Base-by-base conservation (phyloP, 2,888 invertebrate genomes). In the Diarsia dahlii region DNA sequence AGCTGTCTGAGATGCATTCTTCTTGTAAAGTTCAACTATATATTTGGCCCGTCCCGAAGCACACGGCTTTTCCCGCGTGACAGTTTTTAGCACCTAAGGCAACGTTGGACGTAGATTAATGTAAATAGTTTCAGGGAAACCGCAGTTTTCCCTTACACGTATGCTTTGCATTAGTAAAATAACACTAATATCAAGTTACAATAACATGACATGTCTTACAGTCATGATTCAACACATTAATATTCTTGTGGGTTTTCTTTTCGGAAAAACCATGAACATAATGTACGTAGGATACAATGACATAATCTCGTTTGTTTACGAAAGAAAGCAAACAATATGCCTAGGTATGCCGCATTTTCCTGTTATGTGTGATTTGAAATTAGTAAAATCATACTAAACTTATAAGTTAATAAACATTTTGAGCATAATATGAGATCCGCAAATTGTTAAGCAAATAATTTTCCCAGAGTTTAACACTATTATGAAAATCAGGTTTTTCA, bases 11-110 rank as follows among this genome's bases (percentile, higher is more conserved):
- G 95, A 92, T 96, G 96, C 96, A 96, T 96, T 96, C 96, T 96
- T 96, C 95, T 95, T 94, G 92, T 95, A 94, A 95, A 95, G 94
- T 95, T 96, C 95, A 95, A 95, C 95, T 95, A 96, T 96, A 96
- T 96, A 96, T 96, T 96, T 92, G 95, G 95, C 92, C 90, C 90
- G 90, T 91, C 91, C 90, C 91, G 91, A 90, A 87, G 76, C 70
- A 62, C 65, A 81, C 74, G 84, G 79, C 72, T 80, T 89, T 91
- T 78, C 80, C 82, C 69, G 39, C 69, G 74, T 68, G 73, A 81
- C 80, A 72, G 50, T 18, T 78, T 69, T 76, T 75, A 65, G 62
- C 70, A 80, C 72, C 39, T 63, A n/a, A 18, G 39, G 39, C 3
- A 39, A n/a, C 71, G 56, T 75, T n/a, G 13, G 34, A 52, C 46